Evolutionary conservation across 2,113 vertebrate species (phyloP).

Genomic region (Gymnarchus niloticus): DNA sequence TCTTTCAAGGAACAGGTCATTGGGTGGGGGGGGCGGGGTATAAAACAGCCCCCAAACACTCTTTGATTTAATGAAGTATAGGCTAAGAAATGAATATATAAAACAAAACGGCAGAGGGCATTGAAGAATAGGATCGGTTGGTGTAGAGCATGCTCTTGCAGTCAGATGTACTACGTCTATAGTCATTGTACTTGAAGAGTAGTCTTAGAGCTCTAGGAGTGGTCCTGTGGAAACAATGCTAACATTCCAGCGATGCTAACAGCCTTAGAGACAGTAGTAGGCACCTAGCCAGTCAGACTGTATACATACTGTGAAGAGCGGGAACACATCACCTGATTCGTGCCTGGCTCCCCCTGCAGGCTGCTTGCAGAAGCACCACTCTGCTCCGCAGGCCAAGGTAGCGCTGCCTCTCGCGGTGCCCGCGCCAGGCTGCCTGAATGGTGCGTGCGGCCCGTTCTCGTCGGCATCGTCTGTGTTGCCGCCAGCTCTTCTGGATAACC

Average conservation of each 20-base stretch:
- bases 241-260: neutral
- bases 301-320: neutral
- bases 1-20: neutral
- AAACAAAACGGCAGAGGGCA: neutral
- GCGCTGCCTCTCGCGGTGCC: constrained; percentile 56
- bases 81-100: neutral
- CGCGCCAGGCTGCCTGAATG: constrained; percentile 81
- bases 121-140: neutral
- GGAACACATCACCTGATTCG: constrained; percentile 68
- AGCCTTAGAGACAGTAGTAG: too few relatives aligned
- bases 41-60: neutral
- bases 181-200: too few relatives aligned
- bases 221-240: too few relatives aligned
- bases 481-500: constrained; percentile 80
- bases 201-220: too few relatives aligned
- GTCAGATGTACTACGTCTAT: too few relatives aligned
- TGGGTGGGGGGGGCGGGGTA: neutral
- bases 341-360: constrained; percentile 67
- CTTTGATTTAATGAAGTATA: neutral
- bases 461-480: constrained; percentile 39
- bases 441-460: constrained; percentile 64
- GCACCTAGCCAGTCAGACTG: neutral
- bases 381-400: constrained; percentile 53
- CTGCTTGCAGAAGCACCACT: constrained; percentile 68
- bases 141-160: neutral